Evolutionary conservation across 2,888 invertebrate genomes (phyloP), one percentile per base, ranked within the genome.

Genomic region (Epinotia ramella): DNA sequence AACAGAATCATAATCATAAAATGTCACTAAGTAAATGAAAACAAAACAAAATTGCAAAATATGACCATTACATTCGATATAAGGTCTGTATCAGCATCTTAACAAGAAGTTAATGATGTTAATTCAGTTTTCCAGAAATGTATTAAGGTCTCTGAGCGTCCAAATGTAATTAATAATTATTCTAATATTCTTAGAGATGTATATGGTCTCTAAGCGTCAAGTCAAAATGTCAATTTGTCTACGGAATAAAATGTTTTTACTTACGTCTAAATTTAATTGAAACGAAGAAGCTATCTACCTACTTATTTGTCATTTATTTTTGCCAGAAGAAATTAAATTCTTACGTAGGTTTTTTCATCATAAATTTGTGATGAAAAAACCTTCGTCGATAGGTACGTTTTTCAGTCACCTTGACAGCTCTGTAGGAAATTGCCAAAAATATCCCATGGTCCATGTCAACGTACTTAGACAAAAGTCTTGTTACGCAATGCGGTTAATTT

Each of bases 401-500:
- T 65, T 0, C 18, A 12, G 16, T n/a, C 9, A 53, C 49, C 53
- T 33, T 33, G n/a, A 66, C 56, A 33, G 18, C 56, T 33, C n/a
- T 12, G 28, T 53, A 56, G 40, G 18, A 67, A 56, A 1, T n/a
- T 56, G 20, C 57, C 57, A 68, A 59, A 68, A 59, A 68, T 68
- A 68, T 57, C 40, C 20, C n/a, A 44, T 28, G 44, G 16, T 28
- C 13, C 40, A 66, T 56, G 67, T 59, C 68, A 59, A 59, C 16
- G 68, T 57, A 68, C 67, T 18, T 44, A 20, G 44, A 57, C 57
- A 68, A 68, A 0, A 56, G 68, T 7, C 57, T 68, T 68, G 68
- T 68, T 68, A 68, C 20, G 57, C 59, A 68, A 68, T 9, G 57
- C 44, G 68, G 20, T 44, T 59, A 68, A 68, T 68, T 59, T 68